Percentiles rank a stretch among this genome's conserved stretches.
Evolutionary conservation across 2,888 invertebrate genomes (phyloP).

Genomic region (Anorthoa munda): DNA sequence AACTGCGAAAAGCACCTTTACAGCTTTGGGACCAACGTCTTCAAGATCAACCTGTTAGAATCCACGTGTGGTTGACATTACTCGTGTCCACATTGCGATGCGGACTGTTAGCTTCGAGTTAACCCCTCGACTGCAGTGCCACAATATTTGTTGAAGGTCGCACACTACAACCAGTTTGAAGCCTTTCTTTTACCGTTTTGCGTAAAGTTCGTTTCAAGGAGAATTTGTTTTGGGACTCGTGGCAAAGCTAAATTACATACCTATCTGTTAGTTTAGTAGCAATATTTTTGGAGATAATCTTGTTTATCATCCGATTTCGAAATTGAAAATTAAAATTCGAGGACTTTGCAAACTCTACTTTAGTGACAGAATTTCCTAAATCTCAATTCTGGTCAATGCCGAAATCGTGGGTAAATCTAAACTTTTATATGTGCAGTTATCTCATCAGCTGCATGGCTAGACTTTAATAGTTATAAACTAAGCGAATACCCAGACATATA

Average conservation of each 20-base stretch:
- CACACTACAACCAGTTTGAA: slow-evolving; percentile 57
- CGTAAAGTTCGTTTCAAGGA: slow-evolving; percentile 42
- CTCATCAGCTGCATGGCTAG: not conserved
- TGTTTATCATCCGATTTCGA: too few relatives aligned
- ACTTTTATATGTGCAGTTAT: not conserved
- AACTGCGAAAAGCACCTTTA: not conserved
- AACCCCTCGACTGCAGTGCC: slow-evolving; percentile 44
- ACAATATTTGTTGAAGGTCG: slow-evolving; percentile 77
- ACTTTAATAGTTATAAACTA: slow-evolving; percentile 19
- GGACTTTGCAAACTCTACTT: too few relatives aligned
- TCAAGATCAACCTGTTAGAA: not conserved
- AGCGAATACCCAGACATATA: slow-evolving; percentile 44
- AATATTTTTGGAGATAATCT: not conserved
- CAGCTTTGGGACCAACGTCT: not conserved
- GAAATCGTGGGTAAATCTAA: too few relatives aligned
- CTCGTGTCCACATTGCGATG: slow-evolving; percentile 32
- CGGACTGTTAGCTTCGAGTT: slow-evolving; percentile 38
- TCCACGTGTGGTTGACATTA: slow-evolving; percentile 2
- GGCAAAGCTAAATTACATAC: not conserved
- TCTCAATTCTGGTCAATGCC: too few relatives aligned
- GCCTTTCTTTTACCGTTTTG: slow-evolving; percentile 67
- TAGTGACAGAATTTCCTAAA: too few relatives aligned
- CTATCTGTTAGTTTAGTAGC: not conserved
- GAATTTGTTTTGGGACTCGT: slow-evolving; percentile 33
- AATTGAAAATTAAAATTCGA: too few relatives aligned